phyloP scores from a whole-genome alignment of 2,797 vertebrate species.

The Toxotes lorentzi region DNA sequence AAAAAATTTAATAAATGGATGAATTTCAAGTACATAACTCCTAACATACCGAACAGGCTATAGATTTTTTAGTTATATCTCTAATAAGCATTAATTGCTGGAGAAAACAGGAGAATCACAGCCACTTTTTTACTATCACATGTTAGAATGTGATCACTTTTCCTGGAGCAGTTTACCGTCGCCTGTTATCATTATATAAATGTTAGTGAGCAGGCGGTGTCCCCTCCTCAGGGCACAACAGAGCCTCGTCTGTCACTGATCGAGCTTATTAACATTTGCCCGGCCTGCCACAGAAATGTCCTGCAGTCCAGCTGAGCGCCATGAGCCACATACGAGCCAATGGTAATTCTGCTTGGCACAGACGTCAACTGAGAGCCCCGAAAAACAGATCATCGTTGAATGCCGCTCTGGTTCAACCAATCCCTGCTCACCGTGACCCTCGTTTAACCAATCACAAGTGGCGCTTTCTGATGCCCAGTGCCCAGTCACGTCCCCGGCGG shows the following conservation, averaged over 20 bases:
- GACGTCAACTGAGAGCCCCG: background rate
- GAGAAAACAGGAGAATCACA: background rate
- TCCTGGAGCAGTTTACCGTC: slow-evolving; percentile 14
- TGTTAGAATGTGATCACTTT: slow-evolving; percentile 16
- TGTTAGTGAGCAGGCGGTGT: slow-evolving; percentile 37
- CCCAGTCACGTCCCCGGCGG: background rate
- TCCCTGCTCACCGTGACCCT: slow-evolving; percentile 16
- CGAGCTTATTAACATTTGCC: slow-evolving; percentile 55
- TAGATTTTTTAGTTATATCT: background rate
- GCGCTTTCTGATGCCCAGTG: background rate
- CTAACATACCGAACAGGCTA: background rate
- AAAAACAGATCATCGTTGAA: slow-evolving; percentile 28
- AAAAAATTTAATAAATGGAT: background rate
- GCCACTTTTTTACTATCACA: slow-evolving; percentile 21
- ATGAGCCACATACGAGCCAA: background rate
- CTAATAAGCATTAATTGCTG: background rate
- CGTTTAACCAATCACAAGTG: slow-evolving; percentile 37
- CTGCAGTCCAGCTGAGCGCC: slow-evolving; percentile 47
- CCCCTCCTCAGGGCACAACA: slow-evolving; percentile 28
- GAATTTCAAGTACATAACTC: background rate
- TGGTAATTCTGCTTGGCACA: slow-evolving; percentile 28
- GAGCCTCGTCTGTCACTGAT: slow-evolving; percentile 46
- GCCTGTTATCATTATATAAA: slow-evolving; percentile 34
- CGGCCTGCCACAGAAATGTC: slow-evolving; percentile 38
- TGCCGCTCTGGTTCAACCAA: slow-evolving; percentile 1